Base-by-base conservation (phyloP, 1,140 invertebrate genomes). In the Neotoxoptera formosana region DNA sequence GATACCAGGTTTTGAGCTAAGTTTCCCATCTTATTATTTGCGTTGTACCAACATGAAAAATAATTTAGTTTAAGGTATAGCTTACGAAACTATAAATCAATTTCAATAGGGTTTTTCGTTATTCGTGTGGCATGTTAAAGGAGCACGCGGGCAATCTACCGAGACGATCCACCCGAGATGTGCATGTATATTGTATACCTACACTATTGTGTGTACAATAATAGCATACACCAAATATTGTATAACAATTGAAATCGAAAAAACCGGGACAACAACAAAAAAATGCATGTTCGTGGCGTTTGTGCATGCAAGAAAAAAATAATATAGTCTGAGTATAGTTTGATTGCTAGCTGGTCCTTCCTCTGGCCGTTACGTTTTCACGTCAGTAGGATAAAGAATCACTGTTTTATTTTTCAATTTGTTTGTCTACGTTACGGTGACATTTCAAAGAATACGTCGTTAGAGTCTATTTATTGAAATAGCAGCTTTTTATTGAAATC, bases 21-120 rank as follows among this genome's bases (percentile, higher is more conserved):
- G 30, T 34, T 34, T 34, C 36, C 51, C n/a, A 36, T 51, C 20
- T 21, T 88, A 36, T 89, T 53, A 53, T 89, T 53, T 89, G 87
- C 48, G 6, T 23, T 6, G 11, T 87, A 47, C 60, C 11, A 25
- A 25, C 48, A 53, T 4, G 1, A 23, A 36, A 30, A 53, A 89
- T 4, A 23, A 53, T 36, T 34, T 36, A 36, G 3, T 89, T 34
- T 89, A 51, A 4, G 9, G 30, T 48, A 83, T 83, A 45, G 14
- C 48, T 89, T 53, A 36, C 3, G 41, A 36, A 23, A 89, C 48
- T 51, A 89, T 89, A 89, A 53, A 89, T 89, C 87, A 89, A 89
- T 89, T 89, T 89, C 48, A 36, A 53, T 34, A 17, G 48, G 87
- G 23, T 34, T 51, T 41, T 2, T 4, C 84, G 45, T 47, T 89